Evolutionary conservation across 2,888 invertebrate genomes (phyloP), one percentile per base, ranked within the genome.

Genomic region (Doris montereyensis): DNA sequence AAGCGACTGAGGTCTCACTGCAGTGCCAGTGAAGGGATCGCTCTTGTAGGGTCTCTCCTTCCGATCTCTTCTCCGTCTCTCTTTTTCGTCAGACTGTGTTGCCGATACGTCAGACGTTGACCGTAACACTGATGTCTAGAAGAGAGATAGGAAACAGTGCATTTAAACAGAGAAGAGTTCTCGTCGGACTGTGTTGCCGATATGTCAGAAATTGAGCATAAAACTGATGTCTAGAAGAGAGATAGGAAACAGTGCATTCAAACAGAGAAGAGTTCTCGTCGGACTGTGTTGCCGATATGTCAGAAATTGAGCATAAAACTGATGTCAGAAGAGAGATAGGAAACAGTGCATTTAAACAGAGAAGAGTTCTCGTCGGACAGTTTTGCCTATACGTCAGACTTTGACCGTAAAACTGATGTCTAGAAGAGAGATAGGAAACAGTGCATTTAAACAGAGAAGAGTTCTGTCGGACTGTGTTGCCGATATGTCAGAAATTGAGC

Each of bases 401-500:
- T n/a, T 57, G 57, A 10, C 13, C 17, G 52, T 32, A 21, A 24
- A 21, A 3, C 28, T 28, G 67, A 24, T 3, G 58, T 21, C 21
- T 4, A 24, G 24, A 24, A 10, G 58, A 10, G 10, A 10, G 10
- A 4, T n/a, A n/a, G n/a, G n/a, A n/a, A n/a, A n/a, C n/a, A n/a
- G n/a, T n/a, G n/a, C n/a, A n/a, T n/a, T n/a, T n/a, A n/a, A n/a
- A n/a, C n/a, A n/a, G n/a, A n/a, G n/a, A n/a, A n/a, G n/a, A n/a
- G n/a, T 84, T 60, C 86, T 86, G 17, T 83, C 83, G 0, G 85
- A 85, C 41, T 62, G 67, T n/a, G 79, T 82, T 62, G 83, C 81
- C 70, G 86, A 86, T 0, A 87, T 87, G 81, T 88, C 88, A 2
- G 88, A 88, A 1, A 86, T 86, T 10, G 88, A 88, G 13, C 88